Percentiles rank a stretch among this genome's conserved stretches.
Evolutionary conservation across 2,888 invertebrate species (phyloP).

Genomic region (Cryptocephalus primarius): DNA sequence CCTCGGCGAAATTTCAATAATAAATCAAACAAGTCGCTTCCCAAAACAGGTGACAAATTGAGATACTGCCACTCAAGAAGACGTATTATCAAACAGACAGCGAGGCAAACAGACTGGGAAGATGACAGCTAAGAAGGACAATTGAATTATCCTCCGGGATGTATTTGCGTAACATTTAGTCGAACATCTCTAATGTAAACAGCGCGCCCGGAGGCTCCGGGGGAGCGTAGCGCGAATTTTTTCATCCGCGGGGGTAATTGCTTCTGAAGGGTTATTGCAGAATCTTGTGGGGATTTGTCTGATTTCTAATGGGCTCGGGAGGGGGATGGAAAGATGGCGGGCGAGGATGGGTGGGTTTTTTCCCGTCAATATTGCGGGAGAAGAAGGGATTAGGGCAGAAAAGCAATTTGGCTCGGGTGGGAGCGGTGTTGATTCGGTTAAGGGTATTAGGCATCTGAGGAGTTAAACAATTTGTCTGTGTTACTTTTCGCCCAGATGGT

Average conservation of each 20-base stretch:
- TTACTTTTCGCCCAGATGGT: too few relatives aligned
- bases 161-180: slow-evolving; percentile 15
- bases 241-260: too few relatives aligned
- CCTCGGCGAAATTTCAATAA: too few relatives aligned
- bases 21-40: background rate
- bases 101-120: background rate
- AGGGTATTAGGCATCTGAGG: too few relatives aligned
- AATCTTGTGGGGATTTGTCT: slow-evolving; percentile 3
- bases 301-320: slow-evolving; percentile 6
- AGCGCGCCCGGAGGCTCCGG: background rate
- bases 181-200: slow-evolving; percentile 12
- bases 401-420: too few relatives aligned
- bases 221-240: too few relatives aligned
- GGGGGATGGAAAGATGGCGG: background rate
- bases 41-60: slow-evolving; percentile 9
- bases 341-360: background rate
- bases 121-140: slow-evolving; percentile 1
- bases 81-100: slow-evolving; percentile 6
- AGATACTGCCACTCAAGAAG: slow-evolving; percentile 11
- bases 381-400: background rate
- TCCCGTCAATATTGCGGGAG: slow-evolving; percentile 6
- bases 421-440: too few relatives aligned
- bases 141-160: slow-evolving; percentile 14
- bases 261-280: slow-evolving; percentile 3
- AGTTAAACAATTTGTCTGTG: too few relatives aligned